Conservation (phyloP, 37 sponge, comb jelly and placozoan species). For the Petrosia ficiformis region DNA sequence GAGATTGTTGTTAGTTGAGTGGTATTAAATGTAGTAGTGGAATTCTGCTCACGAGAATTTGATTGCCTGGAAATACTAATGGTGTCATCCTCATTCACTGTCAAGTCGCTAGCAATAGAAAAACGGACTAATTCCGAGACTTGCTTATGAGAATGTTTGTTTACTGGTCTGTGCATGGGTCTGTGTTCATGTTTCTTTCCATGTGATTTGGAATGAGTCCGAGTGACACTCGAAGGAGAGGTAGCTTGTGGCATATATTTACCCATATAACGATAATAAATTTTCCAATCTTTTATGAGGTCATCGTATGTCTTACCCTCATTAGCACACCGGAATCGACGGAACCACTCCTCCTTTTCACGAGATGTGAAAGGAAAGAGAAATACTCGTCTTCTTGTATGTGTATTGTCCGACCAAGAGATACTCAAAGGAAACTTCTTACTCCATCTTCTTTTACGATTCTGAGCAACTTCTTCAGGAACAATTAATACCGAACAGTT, state of each 20-base stretch:
- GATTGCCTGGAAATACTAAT: background rate
- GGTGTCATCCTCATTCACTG: background rate
- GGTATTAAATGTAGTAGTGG: background rate
- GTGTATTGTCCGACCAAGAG: background rate
- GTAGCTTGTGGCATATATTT: constrained; percentile 41
- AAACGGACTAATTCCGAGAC: background rate
- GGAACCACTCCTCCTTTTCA: constrained; percentile 80
- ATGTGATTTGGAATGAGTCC: background rate
- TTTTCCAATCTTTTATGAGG: constrained; percentile 12
- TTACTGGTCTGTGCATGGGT: background rate
- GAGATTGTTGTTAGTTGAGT: background rate
- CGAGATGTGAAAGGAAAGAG: constrained; percentile 54
- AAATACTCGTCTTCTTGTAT: constrained; percentile 9
- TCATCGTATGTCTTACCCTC: constrained; percentile 9
- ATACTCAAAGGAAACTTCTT: constrained; percentile 81
- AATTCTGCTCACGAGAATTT: background rate
- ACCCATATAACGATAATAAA: constrained; percentile 49
- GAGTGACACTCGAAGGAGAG: background rate
- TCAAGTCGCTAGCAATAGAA: background rate
- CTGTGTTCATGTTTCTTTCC: background rate
- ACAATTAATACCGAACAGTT: constrained; percentile 29
- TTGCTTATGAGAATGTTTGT: background rate
- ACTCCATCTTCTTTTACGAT: constrained; percentile 78
- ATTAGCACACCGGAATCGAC: constrained; percentile 41
- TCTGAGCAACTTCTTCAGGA: constrained; percentile 57